phyloP scores from a whole-genome alignment of 2,797 vertebrate species.

The Rhynchotus rufescens region DNA sequence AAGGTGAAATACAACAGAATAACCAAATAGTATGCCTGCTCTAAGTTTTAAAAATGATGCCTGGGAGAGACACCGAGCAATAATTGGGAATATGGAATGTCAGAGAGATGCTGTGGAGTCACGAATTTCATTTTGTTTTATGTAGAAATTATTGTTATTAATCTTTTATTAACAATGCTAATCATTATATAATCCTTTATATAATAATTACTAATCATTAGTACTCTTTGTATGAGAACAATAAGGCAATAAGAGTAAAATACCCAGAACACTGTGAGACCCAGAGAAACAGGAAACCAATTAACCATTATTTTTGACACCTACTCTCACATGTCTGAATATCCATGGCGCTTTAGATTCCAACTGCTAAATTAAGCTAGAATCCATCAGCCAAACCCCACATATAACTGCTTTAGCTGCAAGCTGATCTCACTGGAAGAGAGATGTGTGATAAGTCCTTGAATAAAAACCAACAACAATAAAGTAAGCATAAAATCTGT shows the following conservation, averaged over 20 bases:
- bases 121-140: not conserved
- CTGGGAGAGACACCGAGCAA: not conserved
- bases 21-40: not conserved
- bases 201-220: too few species aligned
- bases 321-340: not conserved
- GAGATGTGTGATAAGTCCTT: not conserved
- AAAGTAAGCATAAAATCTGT: not conserved
- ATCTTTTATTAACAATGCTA: too few species aligned
- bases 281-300: not conserved
- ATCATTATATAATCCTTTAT: too few species aligned
- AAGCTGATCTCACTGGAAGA: not conserved
- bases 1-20: not conserved
- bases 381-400: not conserved
- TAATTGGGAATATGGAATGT: not conserved
- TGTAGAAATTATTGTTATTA: not conserved
- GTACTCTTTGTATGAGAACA: not conserved
- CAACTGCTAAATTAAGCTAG: not conserved
- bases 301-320: not conserved
- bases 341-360: not conserved
- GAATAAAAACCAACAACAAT: not conserved
- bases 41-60: not conserved
- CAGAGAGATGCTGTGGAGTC: not conserved
- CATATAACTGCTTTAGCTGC: not conserved
- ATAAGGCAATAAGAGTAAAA: not conserved
- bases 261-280: not conserved